Evolutionary conservation across 2,888 invertebrate species (phyloP), one percentile per base, ranked within the genome.

Genomic region (Flabesymbios commensalis): DNA sequence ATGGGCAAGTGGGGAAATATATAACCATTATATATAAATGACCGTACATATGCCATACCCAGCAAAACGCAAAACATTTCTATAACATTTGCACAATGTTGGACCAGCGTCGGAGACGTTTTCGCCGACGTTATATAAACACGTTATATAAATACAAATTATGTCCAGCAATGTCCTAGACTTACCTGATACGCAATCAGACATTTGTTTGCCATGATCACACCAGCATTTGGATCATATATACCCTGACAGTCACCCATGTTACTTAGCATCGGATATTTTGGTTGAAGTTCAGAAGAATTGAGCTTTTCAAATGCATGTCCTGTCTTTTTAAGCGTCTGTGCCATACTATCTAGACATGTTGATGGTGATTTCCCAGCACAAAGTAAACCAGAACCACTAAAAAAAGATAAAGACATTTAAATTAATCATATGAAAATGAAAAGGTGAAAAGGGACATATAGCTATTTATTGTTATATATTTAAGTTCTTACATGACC

Each of bases 101-200:
- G n/a, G n/a, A n/a, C n/a, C n/a, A n/a, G n/a, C n/a, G n/a, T n/a
- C n/a, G n/a, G n/a, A n/a, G n/a, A n/a, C n/a, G n/a, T n/a, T n/a
- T n/a, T n/a, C n/a, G n/a, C n/a, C n/a, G n/a, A n/a, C n/a, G n/a
- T n/a, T n/a, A n/a, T 19, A 7, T 33, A 17, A 17, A 10, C 10
- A 17, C 22, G 45, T 17, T 19, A 10, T 22, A 7, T 17, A 10
- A 10, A 19, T 10, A 14, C 45, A 17, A 14, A 45, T 17, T 17
- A 17, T 17, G 7, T 10, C 22, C 19, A 10, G 10, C 14, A 14
- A 10, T 17, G 17, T 45, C 14, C 7, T 10, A 7, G 7, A 32
- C 19, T 17, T 47, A 82, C 82, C 71, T 80, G 81, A 26, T 73
- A 73, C 2, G 76, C 74, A 22, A 31, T 28, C 14, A 80, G 61